phyloP scores from a whole-genome alignment of 2,888 invertebrate genomes.

The Aphidius colemani region DNA sequence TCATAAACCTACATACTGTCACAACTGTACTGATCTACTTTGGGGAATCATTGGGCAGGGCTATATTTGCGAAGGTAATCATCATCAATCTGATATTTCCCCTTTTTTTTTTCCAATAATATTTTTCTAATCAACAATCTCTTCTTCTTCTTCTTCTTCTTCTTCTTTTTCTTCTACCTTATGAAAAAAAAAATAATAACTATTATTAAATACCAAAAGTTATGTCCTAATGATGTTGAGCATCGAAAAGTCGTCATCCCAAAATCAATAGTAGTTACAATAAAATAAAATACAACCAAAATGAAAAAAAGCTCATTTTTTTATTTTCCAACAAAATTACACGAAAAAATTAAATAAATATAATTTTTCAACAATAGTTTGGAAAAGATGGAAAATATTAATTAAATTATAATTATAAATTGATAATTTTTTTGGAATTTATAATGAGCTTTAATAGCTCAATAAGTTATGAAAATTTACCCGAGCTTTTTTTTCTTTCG shows the following conservation, averaged over 20 bases:
- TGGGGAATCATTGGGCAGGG: conserved; percentile 99
- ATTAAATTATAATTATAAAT: no score
- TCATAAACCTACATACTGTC: conserved; percentile 99
- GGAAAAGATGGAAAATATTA: no score
- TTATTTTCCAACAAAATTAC: no score
- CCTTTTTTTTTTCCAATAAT: not conserved
- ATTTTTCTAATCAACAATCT: not conserved
- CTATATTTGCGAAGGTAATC: conserved; percentile 96
- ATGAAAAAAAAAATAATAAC: not conserved
- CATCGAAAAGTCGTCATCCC: no score
- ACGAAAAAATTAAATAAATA: no score
- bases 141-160: not conserved
- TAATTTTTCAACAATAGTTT: no score
- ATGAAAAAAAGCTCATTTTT: no score
- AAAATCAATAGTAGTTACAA: no score
- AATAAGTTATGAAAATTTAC: conserved; percentile 50
- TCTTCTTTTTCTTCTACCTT: not conserved
- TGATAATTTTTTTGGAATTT: not conserved
- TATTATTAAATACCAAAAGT: not conserved
- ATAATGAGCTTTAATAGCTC: conserved; percentile 26
- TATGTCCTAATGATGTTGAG: no score
- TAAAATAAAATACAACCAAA: no score
- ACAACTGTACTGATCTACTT: conserved; percentile 99
- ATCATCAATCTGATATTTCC: not conserved
- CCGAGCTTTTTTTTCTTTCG: conserved; percentile 17